Conservation (phyloP, 2,888 invertebrate genomes). For the Yponomeuta malinellus region DNA sequence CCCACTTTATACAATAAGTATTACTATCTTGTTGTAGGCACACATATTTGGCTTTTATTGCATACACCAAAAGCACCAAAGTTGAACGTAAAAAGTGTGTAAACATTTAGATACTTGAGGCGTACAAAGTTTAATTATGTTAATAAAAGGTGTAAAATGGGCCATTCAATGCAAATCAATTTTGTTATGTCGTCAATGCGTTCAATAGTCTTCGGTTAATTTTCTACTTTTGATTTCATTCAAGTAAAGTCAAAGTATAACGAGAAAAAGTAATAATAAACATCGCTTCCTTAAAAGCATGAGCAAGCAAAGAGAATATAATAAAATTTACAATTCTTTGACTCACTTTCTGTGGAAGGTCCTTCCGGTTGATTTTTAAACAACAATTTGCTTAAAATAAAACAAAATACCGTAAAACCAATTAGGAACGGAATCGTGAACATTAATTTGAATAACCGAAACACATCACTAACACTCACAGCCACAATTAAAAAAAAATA, state of each 20-base stretch:
- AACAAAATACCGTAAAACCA: slow-evolving; percentile 42
- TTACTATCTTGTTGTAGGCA: no score
- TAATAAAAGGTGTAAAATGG: slow-evolving; percentile 25
- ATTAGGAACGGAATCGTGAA: slow-evolving; percentile 47
- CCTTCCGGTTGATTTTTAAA: slow-evolving; percentile 25
- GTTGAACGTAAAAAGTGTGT: background rate
- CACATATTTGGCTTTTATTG: background rate
- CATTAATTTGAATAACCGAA: slow-evolving; percentile 34
- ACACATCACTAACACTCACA: slow-evolving; percentile 60
- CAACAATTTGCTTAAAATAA: slow-evolving; percentile 36
- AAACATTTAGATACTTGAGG: background rate
- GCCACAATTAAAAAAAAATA: slow-evolving; percentile 35
- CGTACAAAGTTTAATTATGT: slow-evolving; percentile 13
- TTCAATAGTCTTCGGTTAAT: slow-evolving; percentile 22
- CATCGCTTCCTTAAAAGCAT: no score
- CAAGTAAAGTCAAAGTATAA: slow-evolving; percentile 8
- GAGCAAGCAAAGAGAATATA: no score
- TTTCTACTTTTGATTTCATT: background rate
- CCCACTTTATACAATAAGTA: no score
- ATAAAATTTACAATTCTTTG: background rate
- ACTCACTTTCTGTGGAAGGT: slow-evolving; percentile 35
- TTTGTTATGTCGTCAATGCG: slow-evolving; percentile 22
- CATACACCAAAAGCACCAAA: background rate
- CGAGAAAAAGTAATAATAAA: no score
- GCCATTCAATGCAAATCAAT: slow-evolving; percentile 32